These are phyloP conservation scores for Lycia hirtaria DNA, from an alignment of 2,888 invertebrate genomes.

Conservation along the genomic window DNA sequence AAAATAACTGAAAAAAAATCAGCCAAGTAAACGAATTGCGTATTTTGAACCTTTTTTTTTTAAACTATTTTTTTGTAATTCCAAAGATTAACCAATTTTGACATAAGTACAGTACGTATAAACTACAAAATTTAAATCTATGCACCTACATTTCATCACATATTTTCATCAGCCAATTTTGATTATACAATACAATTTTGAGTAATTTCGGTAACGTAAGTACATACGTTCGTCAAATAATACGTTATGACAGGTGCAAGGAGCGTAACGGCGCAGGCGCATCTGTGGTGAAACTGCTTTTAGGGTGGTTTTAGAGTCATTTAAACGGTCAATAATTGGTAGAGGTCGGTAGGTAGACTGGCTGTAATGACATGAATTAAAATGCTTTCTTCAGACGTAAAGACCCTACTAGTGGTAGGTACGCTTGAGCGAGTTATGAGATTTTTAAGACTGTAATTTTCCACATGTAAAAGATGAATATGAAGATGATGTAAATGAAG, in stretches of 20 bases:
- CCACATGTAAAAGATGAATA: not conserved
- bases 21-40: too few relatives aligned
- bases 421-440: not conserved
- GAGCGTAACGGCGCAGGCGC: slow-evolving; percentile 32
- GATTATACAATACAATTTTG: slow-evolving; percentile 5
- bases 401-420: slow-evolving; percentile 14
- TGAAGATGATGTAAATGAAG: too few relatives aligned
- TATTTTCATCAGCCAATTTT: slow-evolving; percentile 6
- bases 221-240: slow-evolving; percentile 42
- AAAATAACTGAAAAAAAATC: too few relatives aligned
- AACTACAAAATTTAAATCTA: too few relatives aligned
- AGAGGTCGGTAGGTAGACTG: slow-evolving; percentile 1
- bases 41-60: too few relatives aligned
- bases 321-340: slow-evolving; percentile 29
- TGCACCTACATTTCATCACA: not conserved
- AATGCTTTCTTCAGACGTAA: slow-evolving; percentile 12
- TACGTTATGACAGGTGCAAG: slow-evolving; percentile 41
- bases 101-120: too few relatives aligned
- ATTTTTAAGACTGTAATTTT: not conserved
- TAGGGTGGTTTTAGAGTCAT: not conserved
- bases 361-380: slow-evolving; percentile 35
- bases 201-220: slow-evolving; percentile 34
- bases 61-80: too few relatives aligned
- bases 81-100: too few relatives aligned
- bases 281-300: slow-evolving; percentile 29